phyloP scores from a whole-genome alignment of 2,888 invertebrate genomes.

The Synanthedon myopaeformis region DNA sequence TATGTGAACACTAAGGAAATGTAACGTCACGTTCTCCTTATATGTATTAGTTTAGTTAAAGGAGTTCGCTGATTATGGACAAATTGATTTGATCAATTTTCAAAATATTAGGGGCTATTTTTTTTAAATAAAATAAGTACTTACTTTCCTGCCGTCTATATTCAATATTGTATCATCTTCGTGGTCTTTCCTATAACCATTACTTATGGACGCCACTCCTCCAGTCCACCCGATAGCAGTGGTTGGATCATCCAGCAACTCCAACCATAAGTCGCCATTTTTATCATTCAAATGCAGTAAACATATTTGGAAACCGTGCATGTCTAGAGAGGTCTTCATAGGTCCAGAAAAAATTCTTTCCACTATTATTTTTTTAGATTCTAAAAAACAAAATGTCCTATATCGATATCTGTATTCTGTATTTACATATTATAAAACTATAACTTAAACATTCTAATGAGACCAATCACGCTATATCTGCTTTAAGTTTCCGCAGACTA shows the following conservation, averaged over 20 bases:
- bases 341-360: constrained; percentile 69
- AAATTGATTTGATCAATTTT: too few relatives aligned
- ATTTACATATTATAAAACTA: too few relatives aligned
- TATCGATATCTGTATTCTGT: too few relatives aligned
- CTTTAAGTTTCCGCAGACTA: too few relatives aligned
- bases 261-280: constrained; percentile 56
- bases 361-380: constrained; percentile 45
- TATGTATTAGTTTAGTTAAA: too few relatives aligned
- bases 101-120: neutral
- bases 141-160: constrained; percentile 32
- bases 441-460: too few relatives aligned
- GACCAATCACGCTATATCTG: too few relatives aligned
- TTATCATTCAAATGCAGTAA: constrained; percentile 68
- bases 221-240: constrained; percentile 72
- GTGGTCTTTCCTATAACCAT: constrained; percentile 2
- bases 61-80: too few relatives aligned
- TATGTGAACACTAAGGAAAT: too few relatives aligned
- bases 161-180: constrained; percentile 35
- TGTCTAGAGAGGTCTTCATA: constrained; percentile 81
- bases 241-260: constrained; percentile 70
- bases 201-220: constrained; percentile 31
- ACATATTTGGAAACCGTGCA: constrained; percentile 82
- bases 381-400: constrained; percentile 20
- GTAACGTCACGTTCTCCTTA: too few relatives aligned
- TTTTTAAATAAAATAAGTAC: neutral